Base-by-base conservation (phyloP, 2,797 vertebrate genomes). In the Cynopterus sphinx region DNA sequence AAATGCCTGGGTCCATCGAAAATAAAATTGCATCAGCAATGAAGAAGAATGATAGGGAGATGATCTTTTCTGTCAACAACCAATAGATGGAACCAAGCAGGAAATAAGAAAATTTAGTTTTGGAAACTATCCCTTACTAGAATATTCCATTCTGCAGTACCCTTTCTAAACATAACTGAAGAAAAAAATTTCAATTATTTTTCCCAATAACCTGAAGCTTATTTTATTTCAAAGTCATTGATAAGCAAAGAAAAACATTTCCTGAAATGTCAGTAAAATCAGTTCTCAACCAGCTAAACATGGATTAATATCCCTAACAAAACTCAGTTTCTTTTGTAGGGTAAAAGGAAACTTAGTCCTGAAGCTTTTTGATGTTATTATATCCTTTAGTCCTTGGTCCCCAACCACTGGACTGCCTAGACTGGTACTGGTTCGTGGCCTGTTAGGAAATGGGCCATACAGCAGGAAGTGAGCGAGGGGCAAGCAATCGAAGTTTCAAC, bases 291-390 rank as follows among this genome's bases (percentile, higher is more conserved):
- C 19, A 75, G 70, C 24, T 77, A 43, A 68, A 95, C 41, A 73
- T 24, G n/a, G 46, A 85, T 75, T 46, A 57, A 51, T 41, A 46
- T 2, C 55, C 53, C 41, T n/a, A 86, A 82, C 28, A 49, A 75
- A 59, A 90, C 75, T 36, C 71, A 57, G 77, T 91, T 43, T 90
- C 70, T 93, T 87, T 43, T 65, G 33, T 26, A 49, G 61, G 33
- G 22, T 67, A n/a, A 92, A 95, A 78, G n/a, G n/a, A 61, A 88
- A 82, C 68, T 67, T 59, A 89, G 61, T 68, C 74, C 73, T 68
- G 75, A 36, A 61, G 7, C 8, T 19, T 78, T 81, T 39, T 88
- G 43, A 59, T 91, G 63, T 43, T 83, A 85, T 46, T 61, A 67
- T 28, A 51, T 63, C 4, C 61, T 63, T 67, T 63, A 65, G 33